Percentiles rank a stretch among this genome's conserved stretches.
phyloP scores from a whole-genome alignment of 2,888 invertebrate genomes.

The Clanis bilineata region DNA sequence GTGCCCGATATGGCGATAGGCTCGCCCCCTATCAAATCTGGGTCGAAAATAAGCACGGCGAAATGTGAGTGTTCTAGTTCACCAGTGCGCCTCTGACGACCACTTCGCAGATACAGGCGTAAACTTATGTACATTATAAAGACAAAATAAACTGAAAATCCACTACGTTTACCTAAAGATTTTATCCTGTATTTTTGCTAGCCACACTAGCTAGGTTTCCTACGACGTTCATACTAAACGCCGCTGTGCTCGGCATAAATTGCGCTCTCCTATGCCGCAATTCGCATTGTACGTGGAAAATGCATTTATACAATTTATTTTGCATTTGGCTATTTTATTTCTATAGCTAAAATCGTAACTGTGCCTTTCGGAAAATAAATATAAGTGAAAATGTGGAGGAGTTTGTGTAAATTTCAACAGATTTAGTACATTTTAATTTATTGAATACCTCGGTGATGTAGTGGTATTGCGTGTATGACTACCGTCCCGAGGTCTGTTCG shows the following conservation, averaged over 20 bases:
- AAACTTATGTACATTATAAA: no score
- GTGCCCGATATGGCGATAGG: no score
- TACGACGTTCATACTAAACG: neutral
- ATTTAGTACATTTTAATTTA: no score
- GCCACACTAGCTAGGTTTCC: neutral
- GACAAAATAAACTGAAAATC: neutral
- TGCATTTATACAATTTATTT: neutral
- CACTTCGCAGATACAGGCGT: no score
- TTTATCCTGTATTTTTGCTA: neutral
- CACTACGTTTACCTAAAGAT: neutral
- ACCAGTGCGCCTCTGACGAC: no score
- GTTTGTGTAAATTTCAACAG: no score
- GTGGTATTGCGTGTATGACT: no score
- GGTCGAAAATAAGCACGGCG: no score
- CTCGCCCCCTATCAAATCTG: no score
- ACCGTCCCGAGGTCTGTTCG: no score
- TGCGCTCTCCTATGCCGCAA: conserved; percentile 20
- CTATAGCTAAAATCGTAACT: neutral
- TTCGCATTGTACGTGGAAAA: neutral
- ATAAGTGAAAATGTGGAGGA: neutral
- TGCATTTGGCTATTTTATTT: neutral
- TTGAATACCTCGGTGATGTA: no score
- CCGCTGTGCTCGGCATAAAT: conserved; percentile 22
- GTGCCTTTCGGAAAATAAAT: neutral
- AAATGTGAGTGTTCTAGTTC: no score